Percentiles rank a stretch among this genome's conserved stretches.
phyloP scores from a whole-genome alignment of 1,140 invertebrate species.

The Colletes gigas region DNA sequence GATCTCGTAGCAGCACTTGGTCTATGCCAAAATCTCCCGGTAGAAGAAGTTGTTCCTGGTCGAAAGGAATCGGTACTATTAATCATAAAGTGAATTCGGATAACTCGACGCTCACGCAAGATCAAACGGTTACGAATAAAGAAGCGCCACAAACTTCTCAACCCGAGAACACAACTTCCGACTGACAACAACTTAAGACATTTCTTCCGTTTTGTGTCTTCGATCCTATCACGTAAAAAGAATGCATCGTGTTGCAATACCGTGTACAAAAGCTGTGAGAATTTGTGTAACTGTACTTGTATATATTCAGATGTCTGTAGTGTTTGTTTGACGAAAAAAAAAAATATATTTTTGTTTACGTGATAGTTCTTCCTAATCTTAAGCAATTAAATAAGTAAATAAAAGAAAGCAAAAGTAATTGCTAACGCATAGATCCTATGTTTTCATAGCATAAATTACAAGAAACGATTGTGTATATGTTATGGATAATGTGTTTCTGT shows the following conservation, averaged over 20 bases:
- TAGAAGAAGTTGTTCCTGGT: slow-evolving; percentile 76
- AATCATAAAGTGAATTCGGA: slow-evolving; percentile 25
- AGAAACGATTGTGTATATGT: slow-evolving; percentile 25
- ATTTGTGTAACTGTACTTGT: not conserved
- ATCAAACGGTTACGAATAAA: slow-evolving; percentile 13
- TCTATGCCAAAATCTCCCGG: slow-evolving; percentile 74
- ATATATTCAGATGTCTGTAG: not conserved
- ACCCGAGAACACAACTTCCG: slow-evolving; percentile 28
- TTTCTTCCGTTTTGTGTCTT: slow-evolving; percentile 13
- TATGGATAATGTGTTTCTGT: not conserved
- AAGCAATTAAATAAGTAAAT: not conserved
- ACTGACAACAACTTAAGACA: slow-evolving; percentile 5
- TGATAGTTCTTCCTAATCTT: slow-evolving; percentile 13
- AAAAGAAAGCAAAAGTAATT: not conserved
- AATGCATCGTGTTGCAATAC: not conserved
- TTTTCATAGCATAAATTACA: not conserved
- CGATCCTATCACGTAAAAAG: not conserved
- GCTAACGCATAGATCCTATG: not conserved
- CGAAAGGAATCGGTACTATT: slow-evolving; percentile 60
- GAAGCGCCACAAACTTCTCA: slow-evolving; percentile 21
- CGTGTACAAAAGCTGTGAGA: slow-evolving; percentile 13
- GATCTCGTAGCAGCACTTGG: slow-evolving; percentile 76
- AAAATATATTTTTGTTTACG: slow-evolving; percentile 35
- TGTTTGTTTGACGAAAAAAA: slow-evolving; percentile 1
- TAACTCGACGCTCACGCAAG: not conserved